Percentiles rank a stretch among this genome's conserved stretches.
These are phyloP conservation scores for Regulus satrapa DNA, from an alignment of 2,113 vertebrate species.

Conservation along the genomic window DNA sequence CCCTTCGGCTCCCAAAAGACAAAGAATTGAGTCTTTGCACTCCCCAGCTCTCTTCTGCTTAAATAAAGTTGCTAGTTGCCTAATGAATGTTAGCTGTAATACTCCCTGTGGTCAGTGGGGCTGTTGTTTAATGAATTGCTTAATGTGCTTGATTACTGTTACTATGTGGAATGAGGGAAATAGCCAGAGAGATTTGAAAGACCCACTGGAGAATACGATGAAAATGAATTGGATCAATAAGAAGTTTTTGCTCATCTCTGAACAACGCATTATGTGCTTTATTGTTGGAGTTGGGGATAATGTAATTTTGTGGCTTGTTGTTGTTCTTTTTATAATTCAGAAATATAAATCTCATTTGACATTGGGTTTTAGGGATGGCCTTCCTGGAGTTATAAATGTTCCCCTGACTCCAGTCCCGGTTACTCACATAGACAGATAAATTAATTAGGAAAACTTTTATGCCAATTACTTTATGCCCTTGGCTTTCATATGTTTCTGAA, in stretches of 20 bases:
- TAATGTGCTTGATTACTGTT: slow-evolving; percentile 87
- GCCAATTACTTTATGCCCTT: slow-evolving; percentile 92
- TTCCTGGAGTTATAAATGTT: slow-evolving; percentile 88
- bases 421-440: slow-evolving; percentile 89
- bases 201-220: slow-evolving; percentile 83
- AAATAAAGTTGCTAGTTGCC: slow-evolving; percentile 79
- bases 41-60: slow-evolving; percentile 69
- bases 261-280: slow-evolving; percentile 67
- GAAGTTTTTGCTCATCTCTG: slow-evolving; percentile 78
- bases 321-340: slow-evolving; percentile 79
- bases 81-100: slow-evolving; percentile 81
- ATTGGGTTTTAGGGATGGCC: slow-evolving; percentile 77
- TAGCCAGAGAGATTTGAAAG: slow-evolving; percentile 81
- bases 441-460: slow-evolving; percentile 93
- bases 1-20: slow-evolving; percentile 29
- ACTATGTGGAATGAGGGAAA: slow-evolving; percentile 80
- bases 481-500: slow-evolving; percentile 87
- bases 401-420: slow-evolving; percentile 83
- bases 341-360: slow-evolving; percentile 81
- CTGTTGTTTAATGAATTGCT: slow-evolving; percentile 88
- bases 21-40: slow-evolving; percentile 62
- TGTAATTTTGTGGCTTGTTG: slow-evolving; percentile 79
- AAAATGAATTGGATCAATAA: slow-evolving; percentile 85
- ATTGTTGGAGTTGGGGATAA: slow-evolving; percentile 73
- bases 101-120: slow-evolving; percentile 81